Base-by-base conservation (phyloP, 2,797 vertebrate species). In the Anguilla megastoma region DNA sequence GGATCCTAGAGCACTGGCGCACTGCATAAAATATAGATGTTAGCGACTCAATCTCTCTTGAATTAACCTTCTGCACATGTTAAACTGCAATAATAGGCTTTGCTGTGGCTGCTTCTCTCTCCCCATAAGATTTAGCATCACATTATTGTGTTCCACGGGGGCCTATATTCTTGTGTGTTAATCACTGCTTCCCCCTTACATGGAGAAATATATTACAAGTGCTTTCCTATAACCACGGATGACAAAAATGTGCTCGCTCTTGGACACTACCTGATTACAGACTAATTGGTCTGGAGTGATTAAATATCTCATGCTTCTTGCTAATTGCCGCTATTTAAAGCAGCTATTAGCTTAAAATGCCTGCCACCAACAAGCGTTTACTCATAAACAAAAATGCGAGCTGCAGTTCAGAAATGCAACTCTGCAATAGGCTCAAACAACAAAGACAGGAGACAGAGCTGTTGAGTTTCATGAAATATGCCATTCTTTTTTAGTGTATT, bases 201-300 rank as follows among this genome's bases (percentile, higher is more conserved):
- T 90, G 84, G 92, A 93, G 95, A 94, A 95, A 96, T 95, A 94
- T 95, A 96, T 94, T 90, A 94, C 91, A 91, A 93, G 90, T 89
- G 92, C 93, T 94, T 91, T 92, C 92, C 92, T 94, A 93, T 94
- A 94, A 94, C 93, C 93, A 92, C 89, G 90, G 94, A 94, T 93
- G 94, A 95, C 93, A 92, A 93, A 95, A 96, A 95, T 94, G 93
- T 94, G 93, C 94, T 95, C 92, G 92, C 94, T 96, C 95, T 94
- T 96, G 95, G 95, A 96, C 95, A 96, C 95, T 96, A 96, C 95
- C 96, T 96, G 95, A 97, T 96, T 96, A 95, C 95, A 95, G 94
- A 96, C 98, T 99, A 99, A 99, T 99, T 99, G 98, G 97, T 98
- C 97, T 98, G 96, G 97, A 98, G 97, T 99, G 98, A 99, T 99